phyloP scores from a whole-genome alignment of 2,797 vertebrate species.

The Gymnoscopelus microlampas region DNA sequence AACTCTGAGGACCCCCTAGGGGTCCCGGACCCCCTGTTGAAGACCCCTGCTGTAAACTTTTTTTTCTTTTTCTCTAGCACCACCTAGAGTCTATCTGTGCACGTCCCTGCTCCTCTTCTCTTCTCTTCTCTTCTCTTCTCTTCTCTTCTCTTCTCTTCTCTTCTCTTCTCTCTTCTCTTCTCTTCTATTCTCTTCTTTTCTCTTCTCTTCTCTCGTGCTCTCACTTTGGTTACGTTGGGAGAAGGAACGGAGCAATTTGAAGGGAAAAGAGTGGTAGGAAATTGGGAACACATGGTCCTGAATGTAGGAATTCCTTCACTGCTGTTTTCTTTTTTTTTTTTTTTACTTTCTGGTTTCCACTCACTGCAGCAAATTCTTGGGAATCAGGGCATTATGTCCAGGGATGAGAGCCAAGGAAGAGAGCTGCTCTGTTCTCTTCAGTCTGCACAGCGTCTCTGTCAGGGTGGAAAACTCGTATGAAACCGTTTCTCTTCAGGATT shows the following conservation, averaged over 20 bases:
- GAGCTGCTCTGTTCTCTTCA: too few species aligned
- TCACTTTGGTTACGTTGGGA: slow-evolving; percentile 27
- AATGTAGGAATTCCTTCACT: slow-evolving; percentile 62
- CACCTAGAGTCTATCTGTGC: too few species aligned
- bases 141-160: too few species aligned
- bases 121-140: slow-evolving; percentile 8
- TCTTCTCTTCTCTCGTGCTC: slow-evolving; percentile 9
- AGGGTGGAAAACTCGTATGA: too few species aligned
- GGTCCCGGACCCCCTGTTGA: too few species aligned
- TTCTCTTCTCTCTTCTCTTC: too few species aligned
- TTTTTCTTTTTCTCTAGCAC: too few species aligned
- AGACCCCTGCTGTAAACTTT: too few species aligned
- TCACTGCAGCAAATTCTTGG: slow-evolving; percentile 61
- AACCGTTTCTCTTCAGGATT: too few species aligned
- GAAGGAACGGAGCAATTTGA: slow-evolving; percentile 28
- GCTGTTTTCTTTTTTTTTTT: slow-evolving; percentile 40
- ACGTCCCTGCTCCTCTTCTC: too few species aligned
- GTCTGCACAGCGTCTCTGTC: too few species aligned
- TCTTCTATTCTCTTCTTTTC: slow-evolving; percentile 6
- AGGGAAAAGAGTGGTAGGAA: slow-evolving; percentile 65
- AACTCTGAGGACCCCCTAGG: too few species aligned
- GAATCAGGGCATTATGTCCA: slow-evolving; percentile 56
- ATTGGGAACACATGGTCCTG: slow-evolving; percentile 78
- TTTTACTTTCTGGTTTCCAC: slow-evolving; percentile 38
- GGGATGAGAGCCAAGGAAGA: slow-evolving; percentile 54